Conservation (phyloP, 2,113 vertebrate genomes). For the Rhipidura dahli region DNA sequence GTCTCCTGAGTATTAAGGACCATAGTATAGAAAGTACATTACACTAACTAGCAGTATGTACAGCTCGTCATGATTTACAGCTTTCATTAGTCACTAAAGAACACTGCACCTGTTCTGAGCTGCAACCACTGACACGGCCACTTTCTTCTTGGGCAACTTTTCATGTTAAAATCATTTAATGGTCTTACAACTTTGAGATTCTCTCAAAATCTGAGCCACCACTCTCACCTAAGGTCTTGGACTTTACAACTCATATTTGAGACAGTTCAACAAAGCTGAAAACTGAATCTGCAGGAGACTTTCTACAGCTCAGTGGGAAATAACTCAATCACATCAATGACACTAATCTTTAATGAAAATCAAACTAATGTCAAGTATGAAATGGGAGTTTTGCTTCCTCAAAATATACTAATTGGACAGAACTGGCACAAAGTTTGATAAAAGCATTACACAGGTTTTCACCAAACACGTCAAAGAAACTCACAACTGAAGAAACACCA, state of each 20-base stretch:
- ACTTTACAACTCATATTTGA: not conserved
- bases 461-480: not conserved
- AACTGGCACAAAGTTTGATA: not conserved
- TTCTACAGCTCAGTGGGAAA: not conserved
- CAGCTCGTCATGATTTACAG: not conserved
- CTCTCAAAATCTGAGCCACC: not conserved
- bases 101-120: not conserved
- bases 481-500: not conserved
- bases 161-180: not conserved
- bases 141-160: not conserved
- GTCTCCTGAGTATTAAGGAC: not conserved
- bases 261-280: not conserved
- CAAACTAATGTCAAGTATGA: not conserved
- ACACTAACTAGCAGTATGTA: not conserved
- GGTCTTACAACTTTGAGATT: not conserved
- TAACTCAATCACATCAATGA: not conserved
- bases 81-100: not conserved
- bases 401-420: not conserved
- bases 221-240: not conserved
- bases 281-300: not conserved
- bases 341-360: not conserved
- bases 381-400: not conserved
- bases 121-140: accelerated
- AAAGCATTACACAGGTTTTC: not conserved
- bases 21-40: not conserved